A percentile compares a stretch with the other conserved stretches of the same genome.
Evolutionary conservation across 2,113 vertebrate genomes (phyloP).

Genomic region (Clarias macrocephalus): DNA sequence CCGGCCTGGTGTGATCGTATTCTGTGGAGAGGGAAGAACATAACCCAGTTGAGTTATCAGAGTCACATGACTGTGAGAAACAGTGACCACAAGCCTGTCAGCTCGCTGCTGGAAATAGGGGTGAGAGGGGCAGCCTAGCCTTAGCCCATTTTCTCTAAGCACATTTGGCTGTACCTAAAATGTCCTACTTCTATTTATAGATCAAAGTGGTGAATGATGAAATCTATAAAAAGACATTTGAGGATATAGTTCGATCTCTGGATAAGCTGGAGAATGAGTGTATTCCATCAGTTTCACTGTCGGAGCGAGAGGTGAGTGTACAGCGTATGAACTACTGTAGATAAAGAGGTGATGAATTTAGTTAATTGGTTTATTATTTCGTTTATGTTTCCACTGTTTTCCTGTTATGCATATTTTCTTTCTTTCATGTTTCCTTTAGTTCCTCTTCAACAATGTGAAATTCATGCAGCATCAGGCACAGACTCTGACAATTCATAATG

Average conservation of each 20-base stretch:
- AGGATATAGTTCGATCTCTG: slow-evolving; percentile 88
- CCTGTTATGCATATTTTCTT: neutral
- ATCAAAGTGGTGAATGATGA: slow-evolving; percentile 86
- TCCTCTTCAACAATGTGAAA: slow-evolving; percentile 87
- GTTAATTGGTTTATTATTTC: neutral
- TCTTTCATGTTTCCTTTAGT: slow-evolving; percentile 67
- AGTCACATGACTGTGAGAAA: slow-evolving; percentile 91
- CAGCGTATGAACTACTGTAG: too few species aligned
- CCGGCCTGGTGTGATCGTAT: slow-evolving; percentile 97
- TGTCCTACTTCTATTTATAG: slow-evolving; percentile 64
- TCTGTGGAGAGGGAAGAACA: slow-evolving; percentile 87
- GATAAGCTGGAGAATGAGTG: slow-evolving; percentile 97
- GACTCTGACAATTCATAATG: slow-evolving; percentile 82
- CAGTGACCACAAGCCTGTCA: slow-evolving; percentile 98
- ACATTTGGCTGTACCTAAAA: neutral
- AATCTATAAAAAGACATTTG: slow-evolving; percentile 83
- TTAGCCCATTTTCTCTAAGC: neutral
- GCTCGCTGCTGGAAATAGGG: slow-evolving; percentile 84
- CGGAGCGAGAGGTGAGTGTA: slow-evolving; percentile 80
- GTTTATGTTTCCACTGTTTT: neutral
- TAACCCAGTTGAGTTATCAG: slow-evolving; percentile 83
- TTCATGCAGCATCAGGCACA: slow-evolving; percentile 88
- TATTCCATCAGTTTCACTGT: slow-evolving; percentile 89
- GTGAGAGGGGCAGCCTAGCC: slow-evolving; percentile 68
- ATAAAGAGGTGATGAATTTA: neutral